Evolutionary conservation across 2,888 invertebrate species (phyloP).

Genomic region (Hirudinaria manillensis): DNA sequence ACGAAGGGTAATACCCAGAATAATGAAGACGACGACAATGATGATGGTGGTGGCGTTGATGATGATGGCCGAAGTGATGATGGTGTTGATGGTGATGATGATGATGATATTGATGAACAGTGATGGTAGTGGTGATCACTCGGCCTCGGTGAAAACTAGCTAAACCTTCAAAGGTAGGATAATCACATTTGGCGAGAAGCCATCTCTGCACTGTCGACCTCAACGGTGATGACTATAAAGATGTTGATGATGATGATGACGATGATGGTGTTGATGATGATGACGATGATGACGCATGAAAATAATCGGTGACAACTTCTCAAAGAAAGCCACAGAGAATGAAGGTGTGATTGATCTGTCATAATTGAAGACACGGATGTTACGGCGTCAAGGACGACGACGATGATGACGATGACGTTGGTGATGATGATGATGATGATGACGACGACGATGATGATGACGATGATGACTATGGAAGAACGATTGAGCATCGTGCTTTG

Average conservation of each 20-base stretch:
- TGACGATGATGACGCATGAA: slow-evolving; percentile 10
- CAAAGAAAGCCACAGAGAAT: no score
- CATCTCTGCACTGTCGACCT: neutral
- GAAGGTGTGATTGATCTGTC: no score
- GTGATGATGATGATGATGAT: neutral
- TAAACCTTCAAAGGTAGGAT: no score
- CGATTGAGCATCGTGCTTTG: no score
- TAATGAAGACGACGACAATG: neutral
- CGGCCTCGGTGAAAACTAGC: no score
- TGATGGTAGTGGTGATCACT: neutral
- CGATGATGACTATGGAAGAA: no score
- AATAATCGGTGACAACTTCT: no score
- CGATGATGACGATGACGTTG: neutral
- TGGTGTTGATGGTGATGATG: neutral
- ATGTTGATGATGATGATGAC: slow-evolving; percentile 4
- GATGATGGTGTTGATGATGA: slow-evolving; percentile 16
- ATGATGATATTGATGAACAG: neutral
- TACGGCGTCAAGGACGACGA: neutral
- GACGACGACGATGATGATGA: neutral
- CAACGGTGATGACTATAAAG: neutral
- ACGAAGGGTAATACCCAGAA: no score
- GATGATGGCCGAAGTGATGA: slow-evolving; percentile 4
- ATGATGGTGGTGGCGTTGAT: slow-evolving; percentile 4
- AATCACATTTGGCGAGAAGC: no score
- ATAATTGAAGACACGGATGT: no score